Evolutionary conservation across 2,113 vertebrate species (phyloP).

Genomic region (Daboia siamensis): DNA sequence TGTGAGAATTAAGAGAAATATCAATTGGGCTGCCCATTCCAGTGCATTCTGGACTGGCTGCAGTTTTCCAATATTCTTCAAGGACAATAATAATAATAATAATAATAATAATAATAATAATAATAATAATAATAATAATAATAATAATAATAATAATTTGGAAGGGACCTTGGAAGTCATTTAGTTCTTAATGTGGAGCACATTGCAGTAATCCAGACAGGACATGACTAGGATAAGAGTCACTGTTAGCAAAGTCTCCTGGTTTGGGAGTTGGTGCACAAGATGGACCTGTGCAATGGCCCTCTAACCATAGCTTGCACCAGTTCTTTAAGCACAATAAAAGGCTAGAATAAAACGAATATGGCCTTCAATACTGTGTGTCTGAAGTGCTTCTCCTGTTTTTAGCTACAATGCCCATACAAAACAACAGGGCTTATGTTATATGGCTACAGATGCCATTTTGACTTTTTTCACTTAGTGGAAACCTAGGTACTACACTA

Average conservation of each 20-base stretch:
- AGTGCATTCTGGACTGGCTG: background rate
- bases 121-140: too few relatives aligned
- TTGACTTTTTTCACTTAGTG: background rate
- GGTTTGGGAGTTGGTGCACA: background rate
- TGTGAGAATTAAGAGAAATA: background rate
- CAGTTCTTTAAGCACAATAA: background rate
- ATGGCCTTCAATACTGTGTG: background rate
- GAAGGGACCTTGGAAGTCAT: too few relatives aligned
- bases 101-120: too few relatives aligned
- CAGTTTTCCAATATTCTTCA: background rate
- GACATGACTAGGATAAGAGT: background rate
- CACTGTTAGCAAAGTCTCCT: background rate
- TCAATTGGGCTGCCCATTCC: background rate
- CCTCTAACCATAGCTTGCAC: background rate
- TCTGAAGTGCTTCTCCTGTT: background rate
- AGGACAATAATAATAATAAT: background rate
- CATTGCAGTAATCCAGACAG: background rate
- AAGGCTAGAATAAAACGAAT: background rate
- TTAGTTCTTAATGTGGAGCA: background rate
- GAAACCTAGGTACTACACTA: background rate
- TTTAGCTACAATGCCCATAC: background rate
- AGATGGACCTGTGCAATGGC: background rate
- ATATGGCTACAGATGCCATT: background rate
- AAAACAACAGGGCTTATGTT: background rate
- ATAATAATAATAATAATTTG: too few relatives aligned